These are phyloP conservation scores for Tyrophagus putrescentiae DNA, from an alignment of 1,140 invertebrate genomes.

Conservation along the genomic window DNA sequence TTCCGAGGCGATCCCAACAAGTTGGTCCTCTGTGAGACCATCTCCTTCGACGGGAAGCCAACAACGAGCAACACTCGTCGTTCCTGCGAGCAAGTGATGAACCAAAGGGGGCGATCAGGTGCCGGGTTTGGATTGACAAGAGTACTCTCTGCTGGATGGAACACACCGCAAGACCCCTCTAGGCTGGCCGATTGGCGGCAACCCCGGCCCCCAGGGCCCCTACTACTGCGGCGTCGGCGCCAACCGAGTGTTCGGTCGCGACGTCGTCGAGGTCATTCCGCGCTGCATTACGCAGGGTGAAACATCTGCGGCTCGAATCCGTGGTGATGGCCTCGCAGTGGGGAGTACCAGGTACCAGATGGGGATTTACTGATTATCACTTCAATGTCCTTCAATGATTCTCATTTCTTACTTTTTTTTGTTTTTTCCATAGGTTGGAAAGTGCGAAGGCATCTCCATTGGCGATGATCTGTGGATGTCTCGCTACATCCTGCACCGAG, in stretches of 20 bases:
- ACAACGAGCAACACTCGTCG: constrained; percentile 36
- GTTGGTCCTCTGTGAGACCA: constrained; percentile 73
- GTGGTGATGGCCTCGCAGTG: constrained; percentile 78
- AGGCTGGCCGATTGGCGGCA: constrained; percentile 88
- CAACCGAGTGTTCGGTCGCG: constrained; percentile 77
- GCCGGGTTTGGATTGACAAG: constrained; percentile 95
- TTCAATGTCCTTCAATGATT: no score
- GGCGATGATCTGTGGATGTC: constrained; percentile 84
- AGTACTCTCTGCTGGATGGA: constrained; percentile 75
- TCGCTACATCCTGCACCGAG: constrained; percentile 63
- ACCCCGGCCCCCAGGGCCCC: constrained; percentile 73
- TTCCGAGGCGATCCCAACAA: constrained; percentile 68
- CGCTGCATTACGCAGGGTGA: constrained; percentile 78
- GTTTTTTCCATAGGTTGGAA: constrained; percentile 42
- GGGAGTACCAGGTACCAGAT: constrained; percentile 41
- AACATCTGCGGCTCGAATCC: constrained; percentile 78
- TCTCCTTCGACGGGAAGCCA: constrained; percentile 54
- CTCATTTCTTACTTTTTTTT: background rate
- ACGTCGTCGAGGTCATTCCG: constrained; percentile 78
- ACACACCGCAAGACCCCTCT: constrained; percentile 65
- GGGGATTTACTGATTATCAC: background rate
- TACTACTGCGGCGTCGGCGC: constrained; percentile 93
- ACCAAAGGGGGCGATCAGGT: constrained; percentile 41
- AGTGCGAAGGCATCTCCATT: constrained; percentile 59
- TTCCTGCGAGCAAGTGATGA: constrained; percentile 34